Base-by-base conservation (phyloP, 2,888 invertebrate genomes). In the Candidula unifasciata region DNA sequence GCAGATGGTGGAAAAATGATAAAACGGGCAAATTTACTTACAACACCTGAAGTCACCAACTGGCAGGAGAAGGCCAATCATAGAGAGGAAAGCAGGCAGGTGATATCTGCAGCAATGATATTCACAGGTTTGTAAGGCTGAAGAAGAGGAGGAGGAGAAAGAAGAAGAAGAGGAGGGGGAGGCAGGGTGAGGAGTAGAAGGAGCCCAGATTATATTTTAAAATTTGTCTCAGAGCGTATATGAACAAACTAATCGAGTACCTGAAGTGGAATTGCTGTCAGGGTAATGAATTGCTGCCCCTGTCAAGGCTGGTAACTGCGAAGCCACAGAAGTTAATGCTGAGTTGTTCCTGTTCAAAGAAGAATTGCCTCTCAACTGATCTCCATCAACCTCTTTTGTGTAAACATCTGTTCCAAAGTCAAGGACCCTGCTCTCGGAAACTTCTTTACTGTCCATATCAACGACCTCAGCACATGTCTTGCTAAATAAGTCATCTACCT, bases 401-500 rank as follows among this genome's bases (percentile, higher is more conserved):
- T 30, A 6, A 13, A 60, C 21, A 30, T 33, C 76, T 77, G n/a
- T 5, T 27, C 35, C 74, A 74, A n/a, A 30, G 30, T 74, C 74
- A 30, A 8, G 44, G n/a, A 37, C 33, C 3, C 27, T 54, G 37
- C 37, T 64, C 66, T 37, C n/a, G 3, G 79, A 44, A 18, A 3
- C n/a, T 21, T 16, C 16, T 0, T 24, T 30, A 10, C 2, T n/a
- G 35, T 37, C 37, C 37, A n/a, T 64, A n/a, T 37, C 37, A 13
- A 16, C 64, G 60, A 37, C 21, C 24, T 66, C 44, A 78, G 24
- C 64, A 78, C 8, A 24, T 30, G 54, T 33, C 37, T 80, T 44
- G 54, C 80, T 80, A 80, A 80, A 69, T 30, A 80, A 21, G 44
- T 69, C 69, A 68, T 80, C 80, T 3, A 80, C 52, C 80, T 80